phyloP scores from a whole-genome alignment of 2,888 invertebrate genomes.

The Loripinus fragilis region DNA sequence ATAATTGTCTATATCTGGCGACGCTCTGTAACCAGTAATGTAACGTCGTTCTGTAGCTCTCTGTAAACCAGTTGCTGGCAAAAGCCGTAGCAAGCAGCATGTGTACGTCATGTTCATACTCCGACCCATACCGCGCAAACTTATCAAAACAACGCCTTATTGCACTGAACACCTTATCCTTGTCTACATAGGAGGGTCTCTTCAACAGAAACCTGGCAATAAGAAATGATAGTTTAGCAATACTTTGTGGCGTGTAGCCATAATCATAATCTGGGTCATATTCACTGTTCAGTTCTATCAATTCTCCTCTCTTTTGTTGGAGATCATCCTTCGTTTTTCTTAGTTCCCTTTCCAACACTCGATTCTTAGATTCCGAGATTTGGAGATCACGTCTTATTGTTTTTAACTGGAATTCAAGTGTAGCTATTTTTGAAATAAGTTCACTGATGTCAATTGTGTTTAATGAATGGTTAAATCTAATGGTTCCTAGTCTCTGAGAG shows the following conservation, averaged over 20 bases:
- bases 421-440: conserved; percentile 73
- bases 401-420: conserved; percentile 75
- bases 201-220: conserved; percentile 73
- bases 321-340: conserved; percentile 72
- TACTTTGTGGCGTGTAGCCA: conserved; percentile 74
- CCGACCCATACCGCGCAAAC: conserved; percentile 68
- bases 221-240: conserved; percentile 74
- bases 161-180: conserved; percentile 72
- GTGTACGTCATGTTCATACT: conserved; percentile 77
- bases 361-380: conserved; percentile 74
- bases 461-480: conserved; percentile 53
- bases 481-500: conserved; percentile 39
- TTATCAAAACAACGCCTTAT: conserved; percentile 77
- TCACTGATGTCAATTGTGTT: conserved; percentile 65
- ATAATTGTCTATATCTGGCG: conserved; percentile 63
- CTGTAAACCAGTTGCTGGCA: conserved; percentile 80
- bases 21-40: conserved; percentile 78
- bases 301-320: conserved; percentile 66
- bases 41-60: conserved; percentile 70
- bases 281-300: conserved; percentile 69
- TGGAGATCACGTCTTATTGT: conserved; percentile 75
- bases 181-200: conserved; percentile 76
- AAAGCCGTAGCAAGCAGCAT: conserved; percentile 81
- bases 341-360: conserved; percentile 73
- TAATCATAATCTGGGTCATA: conserved; percentile 77